Base-by-base conservation (phyloP, 2,888 invertebrate genomes). In the Chrysolina haemoptera region DNA sequence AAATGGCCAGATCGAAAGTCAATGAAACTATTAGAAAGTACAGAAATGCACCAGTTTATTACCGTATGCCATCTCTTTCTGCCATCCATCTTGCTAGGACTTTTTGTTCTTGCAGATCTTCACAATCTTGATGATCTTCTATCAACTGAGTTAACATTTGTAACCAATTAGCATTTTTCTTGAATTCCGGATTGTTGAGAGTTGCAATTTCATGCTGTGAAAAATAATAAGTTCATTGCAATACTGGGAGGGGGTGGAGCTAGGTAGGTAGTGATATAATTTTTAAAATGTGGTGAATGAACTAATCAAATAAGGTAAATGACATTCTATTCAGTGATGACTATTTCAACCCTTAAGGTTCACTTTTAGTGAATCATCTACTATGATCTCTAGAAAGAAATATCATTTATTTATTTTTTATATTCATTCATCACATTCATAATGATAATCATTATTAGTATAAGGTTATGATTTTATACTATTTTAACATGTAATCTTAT, bases 101-200 rank as follows among this genome's bases (percentile, higher is more conserved):
- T n/a, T 87, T 88, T 67, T 92, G 88, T 0, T 94, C 94, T 64
- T 93, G 93, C 0, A 91, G 90, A 18, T 93, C 92, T 77, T 93
- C 92, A 82, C 92, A 91, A 85, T 96, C 95, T 87, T 97, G 97
- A 86, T 95, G 93, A 81, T 96, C 95, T 86, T 97, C 97, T 67
- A 98, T 96, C 10, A 98, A 89, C 82, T 94, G 94, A 0, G 97
- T 97, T 64, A 98, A 87, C 94, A 96, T 96, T 87, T 96, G 96
- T 62, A 97, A 90, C 97, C 97, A 97, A 86, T 96, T 95, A 2
- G 96, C 95, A 83, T 95, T 93, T 85, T 92, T 91, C 85, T 97
- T 97, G 88, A 97, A 98, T 76, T 93, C 91, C 22, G 90, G 90
- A 41, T 92, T 91, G 87, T 98, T 98, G 69, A 98, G 89, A 0